A percentile compares a stretch with the other conserved stretches of the same genome.
These are phyloP conservation scores for Globia sparganii DNA, from an alignment of 2,888 invertebrate species.

Conservation along the genomic window DNA sequence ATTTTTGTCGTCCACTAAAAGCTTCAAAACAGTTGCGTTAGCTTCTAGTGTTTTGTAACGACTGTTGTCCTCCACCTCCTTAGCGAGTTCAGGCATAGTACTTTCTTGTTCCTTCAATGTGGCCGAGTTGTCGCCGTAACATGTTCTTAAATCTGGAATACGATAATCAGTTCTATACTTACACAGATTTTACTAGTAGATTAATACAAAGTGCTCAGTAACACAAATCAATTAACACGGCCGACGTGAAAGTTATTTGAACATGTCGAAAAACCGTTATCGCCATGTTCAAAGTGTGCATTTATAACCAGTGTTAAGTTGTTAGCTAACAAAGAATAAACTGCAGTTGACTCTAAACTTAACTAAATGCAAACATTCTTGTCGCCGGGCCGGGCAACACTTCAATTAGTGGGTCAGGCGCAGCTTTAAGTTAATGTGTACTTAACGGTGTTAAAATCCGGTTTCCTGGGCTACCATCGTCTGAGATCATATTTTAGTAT, in stretches of 20 bases:
- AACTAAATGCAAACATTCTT: slow-evolving; percentile 80
- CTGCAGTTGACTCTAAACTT: slow-evolving; percentile 72
- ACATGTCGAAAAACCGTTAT: slow-evolving; percentile 72
- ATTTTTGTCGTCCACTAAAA: slow-evolving; percentile 85
- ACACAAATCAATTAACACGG: slow-evolving; percentile 65
- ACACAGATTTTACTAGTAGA: slow-evolving; percentile 41
- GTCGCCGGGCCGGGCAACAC: slow-evolving; percentile 67
- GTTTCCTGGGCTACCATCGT: slow-evolving; percentile 74
- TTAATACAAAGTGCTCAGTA: slow-evolving; percentile 53
- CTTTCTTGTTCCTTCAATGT: slow-evolving; percentile 71
- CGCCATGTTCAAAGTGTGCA: slow-evolving; percentile 69
- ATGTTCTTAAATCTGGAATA: slow-evolving; percentile 75
- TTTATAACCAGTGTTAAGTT: slow-evolving; percentile 61
- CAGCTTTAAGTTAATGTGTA: slow-evolving; percentile 78
- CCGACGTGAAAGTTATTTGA: slow-evolving; percentile 70
- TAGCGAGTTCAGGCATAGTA: slow-evolving; percentile 79
- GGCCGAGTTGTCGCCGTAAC: slow-evolving; percentile 70
- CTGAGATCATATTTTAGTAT: slow-evolving; percentile 66
- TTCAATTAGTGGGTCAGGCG: slow-evolving; percentile 84
- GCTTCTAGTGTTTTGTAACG: slow-evolving; percentile 88
- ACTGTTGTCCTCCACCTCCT: slow-evolving; percentile 87
- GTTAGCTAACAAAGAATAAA: slow-evolving; percentile 70
- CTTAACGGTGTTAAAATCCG: slow-evolving; percentile 85
- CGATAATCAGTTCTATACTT: slow-evolving; percentile 37
- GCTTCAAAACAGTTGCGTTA: slow-evolving; percentile 85